These are phyloP conservation scores for Drosophila sucinea DNA, from an alignment of 1,140 invertebrate genomes.

Conservation along the genomic window DNA sequence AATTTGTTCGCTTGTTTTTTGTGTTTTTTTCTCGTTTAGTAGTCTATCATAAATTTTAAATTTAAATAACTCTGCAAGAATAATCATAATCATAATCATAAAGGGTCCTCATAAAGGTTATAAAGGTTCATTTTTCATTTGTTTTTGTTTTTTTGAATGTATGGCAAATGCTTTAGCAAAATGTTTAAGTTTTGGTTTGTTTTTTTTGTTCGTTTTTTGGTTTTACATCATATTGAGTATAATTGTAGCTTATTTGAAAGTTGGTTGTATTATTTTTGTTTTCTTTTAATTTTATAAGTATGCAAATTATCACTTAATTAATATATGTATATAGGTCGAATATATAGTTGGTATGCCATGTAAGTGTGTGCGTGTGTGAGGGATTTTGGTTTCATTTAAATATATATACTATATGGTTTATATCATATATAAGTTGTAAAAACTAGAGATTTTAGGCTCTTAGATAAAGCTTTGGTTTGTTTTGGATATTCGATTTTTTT, in stretches of 20 bases:
- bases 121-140: conserved; percentile 20
- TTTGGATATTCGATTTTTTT: conserved; percentile 16
- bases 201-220: conserved; percentile 23
- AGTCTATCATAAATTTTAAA: conserved; percentile 71
- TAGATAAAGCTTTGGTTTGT: conserved; percentile 53
- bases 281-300: conserved; percentile 58
- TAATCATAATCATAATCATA: conserved; percentile 57
- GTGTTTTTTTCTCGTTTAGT: conserved; percentile 39
- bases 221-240: conserved; percentile 53
- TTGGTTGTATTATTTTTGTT: conserved; percentile 43
- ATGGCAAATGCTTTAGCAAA: conserved; percentile 69
- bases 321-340: conserved; percentile 49
- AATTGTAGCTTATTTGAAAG: conserved; percentile 71
- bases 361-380: conserved; percentile 65
- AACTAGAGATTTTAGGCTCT: conserved; percentile 65
- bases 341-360: conserved; percentile 64
- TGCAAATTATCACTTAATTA: conserved; percentile 79
- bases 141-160: conserved; percentile 31
- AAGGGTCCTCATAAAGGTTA: conserved; percentile 54
- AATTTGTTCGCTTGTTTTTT: conserved; percentile 13
- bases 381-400: conserved; percentile 16
- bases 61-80: conserved; percentile 49
- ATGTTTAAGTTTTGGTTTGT: conserved; percentile 38
- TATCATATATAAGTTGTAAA: conserved; percentile 47
- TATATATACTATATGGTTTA: conserved; percentile 49